phyloP scores from a whole-genome alignment of 1,140 invertebrate genomes.

The Trichonephila clavipes region DNA sequence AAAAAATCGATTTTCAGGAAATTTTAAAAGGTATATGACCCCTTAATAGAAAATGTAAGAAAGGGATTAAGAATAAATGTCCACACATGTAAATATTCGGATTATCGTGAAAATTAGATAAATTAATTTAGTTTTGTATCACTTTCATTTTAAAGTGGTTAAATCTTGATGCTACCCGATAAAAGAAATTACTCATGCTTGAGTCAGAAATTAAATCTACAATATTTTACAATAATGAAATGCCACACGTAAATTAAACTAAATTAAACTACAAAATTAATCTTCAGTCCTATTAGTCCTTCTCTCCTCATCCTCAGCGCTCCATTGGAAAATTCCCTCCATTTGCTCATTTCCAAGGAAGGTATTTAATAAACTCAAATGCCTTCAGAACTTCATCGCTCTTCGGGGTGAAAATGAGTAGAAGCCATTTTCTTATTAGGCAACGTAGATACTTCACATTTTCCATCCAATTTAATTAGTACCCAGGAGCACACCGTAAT shows the following conservation, averaged over 20 bases:
- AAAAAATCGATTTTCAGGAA: too few relatives aligned
- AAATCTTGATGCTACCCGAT: too few relatives aligned
- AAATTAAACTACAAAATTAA: neutral
- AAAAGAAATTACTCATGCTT: too few relatives aligned
- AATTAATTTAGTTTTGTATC: too few relatives aligned
- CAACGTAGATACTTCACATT: neutral
- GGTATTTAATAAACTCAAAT: neutral
- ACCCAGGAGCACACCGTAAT: neutral
- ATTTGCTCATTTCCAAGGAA: neutral
- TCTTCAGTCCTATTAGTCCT: too few relatives aligned
- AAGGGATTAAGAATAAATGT: too few relatives aligned
- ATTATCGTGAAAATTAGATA: too few relatives aligned
- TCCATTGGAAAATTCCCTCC: neutral
- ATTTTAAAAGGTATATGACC: too few relatives aligned
- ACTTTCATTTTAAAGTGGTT: too few relatives aligned
- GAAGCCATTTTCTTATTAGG: neutral
- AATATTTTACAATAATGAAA: neutral
- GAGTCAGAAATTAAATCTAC: neutral
- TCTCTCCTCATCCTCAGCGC: neutral
- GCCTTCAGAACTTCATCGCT: neutral
- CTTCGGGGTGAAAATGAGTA: neutral
- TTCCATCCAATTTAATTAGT: conserved; percentile 1
- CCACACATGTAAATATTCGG: too few relatives aligned
- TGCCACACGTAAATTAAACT: neutral
- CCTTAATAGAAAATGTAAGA: too few relatives aligned